Conservation (phyloP, 2,888 invertebrate genomes). For the Parapristionchus giblindavisi region DNA sequence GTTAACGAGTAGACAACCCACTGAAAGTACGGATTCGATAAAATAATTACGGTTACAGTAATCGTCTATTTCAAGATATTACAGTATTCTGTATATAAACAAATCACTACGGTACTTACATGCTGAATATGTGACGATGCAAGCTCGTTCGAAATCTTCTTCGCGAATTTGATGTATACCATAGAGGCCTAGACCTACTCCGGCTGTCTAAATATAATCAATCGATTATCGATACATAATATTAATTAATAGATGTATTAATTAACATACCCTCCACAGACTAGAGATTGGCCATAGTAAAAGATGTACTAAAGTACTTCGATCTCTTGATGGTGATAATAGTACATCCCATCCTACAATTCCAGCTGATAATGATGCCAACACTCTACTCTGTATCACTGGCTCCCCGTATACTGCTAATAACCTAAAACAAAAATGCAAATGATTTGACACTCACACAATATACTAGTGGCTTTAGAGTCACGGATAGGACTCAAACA, state of each 20-base stretch:
- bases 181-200: slow-evolving; percentile 28
- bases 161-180: slow-evolving; percentile 11
- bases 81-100: background rate
- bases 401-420: slow-evolving; percentile 54
- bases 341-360: slow-evolving; percentile 62
- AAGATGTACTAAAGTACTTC: slow-evolving; percentile 57
- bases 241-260: slow-evolving; percentile 19
- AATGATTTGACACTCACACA: background rate
- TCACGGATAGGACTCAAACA: slow-evolving; percentile 17
- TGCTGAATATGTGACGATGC: slow-evolving; percentile 52
- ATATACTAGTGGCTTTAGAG: background rate
- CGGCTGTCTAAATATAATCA: slow-evolving; percentile 22
- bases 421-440: slow-evolving; percentile 42
- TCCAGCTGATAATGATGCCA: slow-evolving; percentile 49
- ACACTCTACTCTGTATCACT: slow-evolving; percentile 47
- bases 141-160: slow-evolving; percentile 45
- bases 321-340: slow-evolving; percentile 57
- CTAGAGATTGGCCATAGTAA: slow-evolving; percentile 61
- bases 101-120: slow-evolving; percentile 40
- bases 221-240: background rate
- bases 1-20: slow-evolving; percentile 58
- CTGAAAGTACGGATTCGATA: slow-evolving; percentile 40
- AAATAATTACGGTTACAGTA: background rate
- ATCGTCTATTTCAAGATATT: background rate
- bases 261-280: slow-evolving; percentile 53